Evolutionary conservation across 1,140 invertebrate species (phyloP).

Genomic region (Lepeophtheirus salmonis): DNA sequence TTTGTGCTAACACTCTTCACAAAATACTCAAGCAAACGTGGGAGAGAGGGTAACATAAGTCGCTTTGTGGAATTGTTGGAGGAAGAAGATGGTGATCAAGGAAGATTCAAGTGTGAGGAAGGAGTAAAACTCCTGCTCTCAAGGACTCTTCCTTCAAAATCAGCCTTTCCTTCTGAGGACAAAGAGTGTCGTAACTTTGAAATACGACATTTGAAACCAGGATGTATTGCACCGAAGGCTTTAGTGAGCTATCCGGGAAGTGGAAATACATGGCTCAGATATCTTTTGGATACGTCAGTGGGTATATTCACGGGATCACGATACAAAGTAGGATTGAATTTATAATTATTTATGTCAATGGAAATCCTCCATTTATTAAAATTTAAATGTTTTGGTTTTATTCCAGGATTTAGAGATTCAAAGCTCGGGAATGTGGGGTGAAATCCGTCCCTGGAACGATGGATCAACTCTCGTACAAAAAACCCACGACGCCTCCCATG

Average conservation of each 20-base stretch:
- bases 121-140: neutral
- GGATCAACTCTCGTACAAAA: conserved; percentile 28
- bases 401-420: neutral
- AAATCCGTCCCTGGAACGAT: conserved; percentile 22
- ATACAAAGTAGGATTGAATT: conserved; percentile 21
- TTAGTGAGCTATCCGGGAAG: conserved; percentile 27
- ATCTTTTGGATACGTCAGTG: conserved; percentile 25
- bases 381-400: too few relatives aligned
- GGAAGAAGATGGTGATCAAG: too few relatives aligned
- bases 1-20: too few relatives aligned
- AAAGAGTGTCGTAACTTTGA: conserved; percentile 1
- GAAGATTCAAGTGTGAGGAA: neutral
- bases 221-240: conserved; percentile 22
- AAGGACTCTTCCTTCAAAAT: neutral
- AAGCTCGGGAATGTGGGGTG: conserved; percentile 25
- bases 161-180: neutral
- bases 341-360: neutral
- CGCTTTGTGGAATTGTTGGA: neutral
- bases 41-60: too few relatives aligned
- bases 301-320: conserved; percentile 27
- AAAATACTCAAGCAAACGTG: too few relatives aligned
- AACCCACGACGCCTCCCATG: conserved; percentile 23
- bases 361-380: neutral
- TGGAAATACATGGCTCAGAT: conserved; percentile 28
- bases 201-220: conserved; percentile 4